Evolutionary conservation across 2,113 vertebrate species (phyloP), one percentile per base, ranked within the genome.

Genomic region (Zootoca vivipara): DNA sequence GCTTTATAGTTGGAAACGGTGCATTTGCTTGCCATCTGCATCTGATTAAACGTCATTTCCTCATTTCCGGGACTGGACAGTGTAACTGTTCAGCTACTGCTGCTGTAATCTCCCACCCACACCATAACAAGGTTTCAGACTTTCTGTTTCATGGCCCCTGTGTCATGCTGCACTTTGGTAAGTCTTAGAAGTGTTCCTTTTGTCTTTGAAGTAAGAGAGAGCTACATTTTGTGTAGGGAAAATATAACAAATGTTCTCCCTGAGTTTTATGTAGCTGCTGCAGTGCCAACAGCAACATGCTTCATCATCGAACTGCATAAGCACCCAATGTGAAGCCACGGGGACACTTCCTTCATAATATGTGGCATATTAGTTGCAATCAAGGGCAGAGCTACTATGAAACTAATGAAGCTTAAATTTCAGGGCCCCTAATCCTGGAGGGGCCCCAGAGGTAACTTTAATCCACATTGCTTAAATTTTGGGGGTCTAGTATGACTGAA

Each of bases 11-110:
- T 90, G 74, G 26, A 89, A 91, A 87, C 80, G 89, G 40, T 91
- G 91, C 91, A 95, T 94, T 94, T 92, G 89, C 92, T 92, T 92
- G 91, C 74, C 95, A 96, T 96, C 96, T 97, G 96, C 78, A 89
- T 93, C 94, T 94, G 93, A 96, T 96, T 90, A 95, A 73, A 91
- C 80, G 83, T 92, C 93, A 95, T 95, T 95, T 94, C 70, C 90
- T 85, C n/a, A 26, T 96, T 97, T 94, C 95, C 93, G 9, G 92
- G 87, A 58, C 93, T 95, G 94, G 89, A 94, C 92, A 95, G 30
- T 91, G 85, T 94, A 94, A 91, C 86, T 85, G 83, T 94, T 95
- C 91, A 91, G 83, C 86, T 92, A 89, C 88, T 87, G 89, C 74
- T 93, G 90, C 93, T 91, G 88, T 91, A 92, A 94, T 93, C 82